Evolutionary conservation across 2,888 invertebrate species (phyloP), one percentile per base, ranked within the genome.

Genomic region (Drosophila sordidapex): DNA sequence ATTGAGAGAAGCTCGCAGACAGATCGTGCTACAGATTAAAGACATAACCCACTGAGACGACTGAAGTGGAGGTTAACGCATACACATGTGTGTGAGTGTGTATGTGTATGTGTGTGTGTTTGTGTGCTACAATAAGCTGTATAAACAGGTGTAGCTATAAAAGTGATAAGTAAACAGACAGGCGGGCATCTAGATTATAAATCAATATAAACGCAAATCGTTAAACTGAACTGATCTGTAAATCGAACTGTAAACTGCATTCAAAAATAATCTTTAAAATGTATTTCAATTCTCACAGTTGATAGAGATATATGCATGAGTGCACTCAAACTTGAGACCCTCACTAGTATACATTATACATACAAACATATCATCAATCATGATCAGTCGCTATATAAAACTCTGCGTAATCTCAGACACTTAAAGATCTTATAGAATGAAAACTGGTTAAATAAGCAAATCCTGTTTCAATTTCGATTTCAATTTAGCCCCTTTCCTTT

Each of bases 1-100:
- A 57, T 62, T 49, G 62, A 38, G 57, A 5, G 31, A 31, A 68
- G 54, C 64, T 59, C 56, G 74, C 69, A 64, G 64, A 59, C 60
- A 64, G 70, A 70, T 70, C 40, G 40, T n/a, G 56, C 36, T 36
- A 35, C 25, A 38, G 76, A 60, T 48, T 49, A 43, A 38, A 31
- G 71, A 49, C 18, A 56, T 40, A 29, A n/a, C 54, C 29, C 69
- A 56, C 51, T 63, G 35, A 59, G 61, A 58, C 31, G 36, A 54
- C 35, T 36, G 0, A 36, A 18, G 15, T 36, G 53, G 31, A 53
- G 35, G 35, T 35, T 33, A 35, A 15, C 21, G 10, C 33, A 52
- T 6, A 43, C 18, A 18, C 21, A 6, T 1, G 1, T 18, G 2
- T 15, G 3, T 4, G 27, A 29, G 1, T 51, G 25, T 25, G 25